These are phyloP conservation scores for Pedetes capensis DNA, from an alignment of 2,113 vertebrate species.

Conservation along the genomic window DNA sequence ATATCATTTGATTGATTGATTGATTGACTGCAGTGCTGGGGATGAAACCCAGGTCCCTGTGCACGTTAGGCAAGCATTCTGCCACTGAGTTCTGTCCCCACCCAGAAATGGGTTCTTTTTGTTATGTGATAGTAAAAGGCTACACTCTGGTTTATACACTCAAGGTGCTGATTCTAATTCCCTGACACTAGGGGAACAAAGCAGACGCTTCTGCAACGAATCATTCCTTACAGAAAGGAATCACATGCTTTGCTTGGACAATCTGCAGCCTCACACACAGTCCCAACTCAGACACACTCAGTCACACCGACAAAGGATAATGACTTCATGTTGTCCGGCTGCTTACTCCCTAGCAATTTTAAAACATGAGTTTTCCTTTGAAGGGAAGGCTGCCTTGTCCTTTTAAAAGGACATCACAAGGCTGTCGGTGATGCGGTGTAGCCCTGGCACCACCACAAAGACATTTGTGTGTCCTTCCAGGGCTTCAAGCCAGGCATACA, in stretches of 20 bases:
- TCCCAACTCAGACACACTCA: too few relatives aligned
- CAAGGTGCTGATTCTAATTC: neutral
- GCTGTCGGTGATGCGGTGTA: neutral
- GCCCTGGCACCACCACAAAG: conserved; percentile 62
- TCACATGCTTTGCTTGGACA: conserved; percentile 53
- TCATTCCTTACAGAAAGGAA: conserved; percentile 30
- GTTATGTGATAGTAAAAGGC: neutral
- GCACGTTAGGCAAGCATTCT: too few relatives aligned
- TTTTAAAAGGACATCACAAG: conserved; percentile 54
- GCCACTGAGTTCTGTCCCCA: too few relatives aligned
- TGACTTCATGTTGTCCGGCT: conserved; percentile 51
- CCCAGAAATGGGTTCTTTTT: neutral
- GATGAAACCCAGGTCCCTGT: too few relatives aligned
- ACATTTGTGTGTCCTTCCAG: conserved; percentile 23
- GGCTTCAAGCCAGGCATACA: neutral
- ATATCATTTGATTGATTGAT: too few relatives aligned
- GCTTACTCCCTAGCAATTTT: conserved; percentile 8
- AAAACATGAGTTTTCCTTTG: conserved; percentile 67
- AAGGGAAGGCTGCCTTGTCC: conserved; percentile 54
- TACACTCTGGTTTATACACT: neutral
- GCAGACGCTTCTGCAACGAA: neutral
- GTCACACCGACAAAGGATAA: conserved; percentile 35
- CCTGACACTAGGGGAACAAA: neutral
- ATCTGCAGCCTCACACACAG: conserved; percentile 28
- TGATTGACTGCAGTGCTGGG: too few relatives aligned